Conservation (phyloP, 1,140 invertebrate species). For the Drosophila tsacasi region DNA sequence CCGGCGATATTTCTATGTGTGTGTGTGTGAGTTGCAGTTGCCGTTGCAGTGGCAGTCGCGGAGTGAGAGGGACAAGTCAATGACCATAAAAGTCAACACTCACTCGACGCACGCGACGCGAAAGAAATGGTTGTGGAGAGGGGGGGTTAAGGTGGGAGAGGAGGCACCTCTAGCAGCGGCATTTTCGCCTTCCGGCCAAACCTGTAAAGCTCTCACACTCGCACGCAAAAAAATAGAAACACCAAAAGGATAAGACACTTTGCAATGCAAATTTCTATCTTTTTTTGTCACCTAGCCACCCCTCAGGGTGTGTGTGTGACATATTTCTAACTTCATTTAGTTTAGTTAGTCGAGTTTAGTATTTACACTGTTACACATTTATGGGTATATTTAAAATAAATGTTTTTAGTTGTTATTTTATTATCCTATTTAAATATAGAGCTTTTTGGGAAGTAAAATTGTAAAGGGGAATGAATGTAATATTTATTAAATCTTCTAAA, state of each 20-base stretch:
- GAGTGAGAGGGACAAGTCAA: conserved; percentile 52
- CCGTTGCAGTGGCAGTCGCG: conserved; percentile 13
- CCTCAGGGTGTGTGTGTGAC: conserved; percentile 19
- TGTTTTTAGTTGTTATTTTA: too few species aligned
- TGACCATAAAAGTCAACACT: conserved; percentile 66
- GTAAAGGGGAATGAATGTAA: neutral
- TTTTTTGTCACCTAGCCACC: neutral
- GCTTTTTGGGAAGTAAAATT: neutral
- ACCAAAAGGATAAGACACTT: conserved; percentile 16
- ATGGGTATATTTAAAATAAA: neutral
- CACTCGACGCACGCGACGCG: conserved; percentile 40
- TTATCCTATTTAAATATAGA: too few species aligned
- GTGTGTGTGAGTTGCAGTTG: neutral
- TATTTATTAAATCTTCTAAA: neutral
- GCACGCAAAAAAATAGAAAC: conserved; percentile 16
- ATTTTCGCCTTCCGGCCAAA: conserved; percentile 52
- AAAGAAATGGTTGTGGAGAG: neutral
- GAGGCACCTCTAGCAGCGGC: conserved; percentile 31
- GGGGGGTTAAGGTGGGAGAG: neutral
- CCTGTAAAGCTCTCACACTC: conserved; percentile 23
- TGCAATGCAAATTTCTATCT: conserved; percentile 49
- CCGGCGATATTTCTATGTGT: conserved; percentile 16
- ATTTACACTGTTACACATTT: neutral
- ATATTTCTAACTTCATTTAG: conserved; percentile 24
- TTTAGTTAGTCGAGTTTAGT: conserved; percentile 25